Evolutionary conservation across 2,113 vertebrate genomes (phyloP).

Genomic region (Hippocampus abdominalis): DNA sequence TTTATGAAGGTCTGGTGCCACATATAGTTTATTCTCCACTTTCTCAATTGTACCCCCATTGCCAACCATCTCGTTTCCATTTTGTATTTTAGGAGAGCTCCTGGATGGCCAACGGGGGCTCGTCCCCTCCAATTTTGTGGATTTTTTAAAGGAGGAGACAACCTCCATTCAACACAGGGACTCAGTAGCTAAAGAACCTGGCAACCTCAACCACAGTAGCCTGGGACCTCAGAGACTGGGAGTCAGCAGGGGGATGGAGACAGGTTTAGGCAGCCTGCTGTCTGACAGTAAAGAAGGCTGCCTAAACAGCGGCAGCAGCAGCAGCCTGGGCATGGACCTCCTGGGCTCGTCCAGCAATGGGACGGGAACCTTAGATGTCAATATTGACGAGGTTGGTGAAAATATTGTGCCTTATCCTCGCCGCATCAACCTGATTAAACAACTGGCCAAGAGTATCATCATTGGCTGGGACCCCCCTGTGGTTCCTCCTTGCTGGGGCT

Average conservation of each 20-base stretch:
- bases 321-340: constrained; percentile 75
- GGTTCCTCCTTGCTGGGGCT: constrained; percentile 86
- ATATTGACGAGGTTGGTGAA: constrained; percentile 90
- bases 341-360: constrained; percentile 74
- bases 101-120: constrained; percentile 92
- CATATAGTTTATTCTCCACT: neutral
- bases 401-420: constrained; percentile 98
- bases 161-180: constrained; percentile 64
- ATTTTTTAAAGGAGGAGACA: constrained; percentile 83
- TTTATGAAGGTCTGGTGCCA: constrained; percentile 87
- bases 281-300: constrained; percentile 71
- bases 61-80: constrained; percentile 2
- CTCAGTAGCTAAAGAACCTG: constrained; percentile 74
- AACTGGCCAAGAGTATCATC: constrained; percentile 96
- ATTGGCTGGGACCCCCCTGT: constrained; percentile 94
- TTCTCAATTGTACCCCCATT: neutral
- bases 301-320: constrained; percentile 52
- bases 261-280: constrained; percentile 64
- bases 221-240: constrained; percentile 58
- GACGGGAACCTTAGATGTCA: constrained; percentile 81
- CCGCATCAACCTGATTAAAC: constrained; percentile 95
- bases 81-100: constrained; percentile 81
- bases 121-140: constrained; percentile 97
- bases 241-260: constrained; percentile 48
- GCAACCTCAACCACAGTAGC: constrained; percentile 81